These are phyloP conservation scores for Gymnocephalus cernua DNA, from an alignment of 2,113 vertebrate species.

Conservation along the genomic window DNA sequence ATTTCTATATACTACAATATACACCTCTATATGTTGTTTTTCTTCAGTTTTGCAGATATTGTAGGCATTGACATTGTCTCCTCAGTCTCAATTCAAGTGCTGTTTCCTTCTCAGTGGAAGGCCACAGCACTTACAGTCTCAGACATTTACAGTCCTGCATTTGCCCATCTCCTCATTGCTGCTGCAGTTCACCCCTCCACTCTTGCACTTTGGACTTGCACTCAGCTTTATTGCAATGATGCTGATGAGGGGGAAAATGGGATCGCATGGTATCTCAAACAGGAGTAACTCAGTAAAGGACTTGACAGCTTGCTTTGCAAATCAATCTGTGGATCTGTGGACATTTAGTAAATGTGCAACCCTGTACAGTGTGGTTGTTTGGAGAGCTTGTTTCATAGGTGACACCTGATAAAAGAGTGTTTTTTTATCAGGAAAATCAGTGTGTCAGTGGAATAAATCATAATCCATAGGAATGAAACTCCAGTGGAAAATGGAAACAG, in stretches of 20 bases:
- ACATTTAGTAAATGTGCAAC: constrained; percentile 8
- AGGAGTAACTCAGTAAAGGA: constrained; percentile 40
- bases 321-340: background rate
- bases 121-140: background rate
- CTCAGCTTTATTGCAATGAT: constrained; percentile 30
- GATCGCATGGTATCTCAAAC: constrained; percentile 44
- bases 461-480: background rate
- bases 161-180: constrained; percentile 8
- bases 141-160: constrained; percentile 10
- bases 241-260: constrained; percentile 47
- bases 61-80: background rate
- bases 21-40: background rate
- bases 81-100: background rate
- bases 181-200: constrained; percentile 2
- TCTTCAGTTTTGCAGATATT: background rate
- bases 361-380: background rate
- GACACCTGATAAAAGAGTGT: background rate
- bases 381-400: background rate
- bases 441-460: background rate
- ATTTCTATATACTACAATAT: background rate
- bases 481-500: background rate
- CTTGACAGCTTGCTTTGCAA: constrained; percentile 31
- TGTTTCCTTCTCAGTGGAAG: background rate
- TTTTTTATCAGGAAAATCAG: background rate
- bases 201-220: constrained; percentile 3